Percentiles rank a stretch among this genome's conserved stretches.
Conservation (phyloP, 2,797 vertebrate genomes). For the Tarsius wallacei region DNA sequence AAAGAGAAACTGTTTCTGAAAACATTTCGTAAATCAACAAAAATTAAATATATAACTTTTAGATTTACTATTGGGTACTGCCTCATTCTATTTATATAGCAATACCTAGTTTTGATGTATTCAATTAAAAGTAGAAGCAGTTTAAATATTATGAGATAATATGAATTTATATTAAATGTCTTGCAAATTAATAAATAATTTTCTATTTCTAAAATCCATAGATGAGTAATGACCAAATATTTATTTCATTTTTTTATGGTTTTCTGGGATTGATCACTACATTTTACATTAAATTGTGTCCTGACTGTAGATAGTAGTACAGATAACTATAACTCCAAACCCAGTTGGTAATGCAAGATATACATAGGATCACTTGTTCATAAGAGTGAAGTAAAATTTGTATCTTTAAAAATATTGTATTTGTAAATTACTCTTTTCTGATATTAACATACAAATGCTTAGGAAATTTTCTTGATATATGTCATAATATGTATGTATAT, state of each 20-base stretch:
- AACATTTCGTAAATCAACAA: neutral
- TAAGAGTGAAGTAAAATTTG: neutral
- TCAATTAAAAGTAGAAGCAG: neutral
- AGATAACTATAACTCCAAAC: neutral
- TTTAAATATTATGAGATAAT: neutral
- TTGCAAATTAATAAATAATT: neutral
- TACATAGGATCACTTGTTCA: neutral
- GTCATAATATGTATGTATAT: neutral
- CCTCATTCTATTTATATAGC: neutral
- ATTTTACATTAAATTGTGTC: neutral
- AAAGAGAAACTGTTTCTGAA: neutral
- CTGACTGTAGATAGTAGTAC: neutral
- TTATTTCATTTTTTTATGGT: neutral
- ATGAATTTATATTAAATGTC: neutral
- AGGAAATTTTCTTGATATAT: neutral
- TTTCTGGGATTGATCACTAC: neutral
- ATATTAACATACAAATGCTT: neutral
- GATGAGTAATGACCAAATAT: neutral
- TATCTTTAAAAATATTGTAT: neutral
- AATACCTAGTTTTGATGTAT: neutral
- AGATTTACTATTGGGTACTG: too few species aligned
- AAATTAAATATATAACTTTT: neutral
- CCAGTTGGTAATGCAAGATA: neutral
- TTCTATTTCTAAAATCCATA: neutral
- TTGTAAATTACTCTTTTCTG: neutral